Conservation (phyloP, 1,140 invertebrate genomes). For the Contarinia nasturtii region DNA sequence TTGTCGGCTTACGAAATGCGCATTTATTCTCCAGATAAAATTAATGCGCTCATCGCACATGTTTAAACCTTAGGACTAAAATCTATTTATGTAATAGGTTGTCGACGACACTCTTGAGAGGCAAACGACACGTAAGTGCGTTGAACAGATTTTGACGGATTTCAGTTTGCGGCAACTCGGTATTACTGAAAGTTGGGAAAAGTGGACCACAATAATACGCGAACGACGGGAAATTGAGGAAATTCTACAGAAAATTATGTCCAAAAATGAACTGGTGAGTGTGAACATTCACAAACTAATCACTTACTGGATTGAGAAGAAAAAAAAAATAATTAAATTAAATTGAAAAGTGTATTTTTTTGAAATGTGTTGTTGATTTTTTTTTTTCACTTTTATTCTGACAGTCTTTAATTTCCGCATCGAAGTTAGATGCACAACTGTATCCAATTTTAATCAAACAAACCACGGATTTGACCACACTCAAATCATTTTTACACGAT, state of each 20-base stretch:
- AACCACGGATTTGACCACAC: constrained; percentile 32
- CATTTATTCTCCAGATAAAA: too few relatives aligned
- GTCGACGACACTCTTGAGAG: constrained; percentile 56
- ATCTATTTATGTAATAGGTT: constrained; percentile 32
- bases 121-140: constrained; percentile 41
- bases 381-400: constrained; percentile 4
- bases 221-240: constrained; percentile 43
- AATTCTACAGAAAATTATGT: constrained; percentile 47
- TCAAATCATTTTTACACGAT: constrained; percentile 27
- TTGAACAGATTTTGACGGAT: constrained; percentile 49
- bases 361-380: neutral
- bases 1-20: too few relatives aligned
- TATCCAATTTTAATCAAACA: constrained; percentile 56
- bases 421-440: constrained; percentile 50
- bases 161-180: constrained; percentile 44
- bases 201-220: constrained; percentile 40
- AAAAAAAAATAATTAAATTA: constrained; percentile 3
- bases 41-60: neutral
- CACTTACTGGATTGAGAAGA: neutral
- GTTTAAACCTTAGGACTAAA: too few relatives aligned
- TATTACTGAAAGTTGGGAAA: constrained; percentile 45
- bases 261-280: constrained; percentile 51
- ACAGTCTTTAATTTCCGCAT: constrained; percentile 54
- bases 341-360: neutral
- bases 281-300: neutral